phyloP scores from a whole-genome alignment of 2,888 invertebrate species.

The Poecilobothrus nobilitatus region DNA sequence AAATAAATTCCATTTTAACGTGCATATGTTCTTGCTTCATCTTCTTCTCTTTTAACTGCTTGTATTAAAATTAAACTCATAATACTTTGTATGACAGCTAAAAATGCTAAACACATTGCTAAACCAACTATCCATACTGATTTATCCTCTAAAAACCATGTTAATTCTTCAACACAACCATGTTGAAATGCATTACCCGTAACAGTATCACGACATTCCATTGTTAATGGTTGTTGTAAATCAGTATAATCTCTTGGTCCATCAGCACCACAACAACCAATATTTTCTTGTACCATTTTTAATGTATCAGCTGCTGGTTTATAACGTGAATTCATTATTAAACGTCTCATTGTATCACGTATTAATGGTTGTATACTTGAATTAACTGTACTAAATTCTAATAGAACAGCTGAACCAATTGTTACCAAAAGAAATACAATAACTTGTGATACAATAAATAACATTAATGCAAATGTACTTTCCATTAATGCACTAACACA shows the following conservation, averaged over 20 bases:
- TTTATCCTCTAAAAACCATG: slow-evolving; percentile 80
- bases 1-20: slow-evolving; percentile 29
- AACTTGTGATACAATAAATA: slow-evolving; percentile 58
- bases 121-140: slow-evolving; percentile 76
- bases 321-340: slow-evolving; percentile 70
- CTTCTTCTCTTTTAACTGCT: slow-evolving; percentile 68
- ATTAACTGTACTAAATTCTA: slow-evolving; percentile 72
- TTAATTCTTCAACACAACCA: slow-evolving; percentile 79
- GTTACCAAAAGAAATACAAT: slow-evolving; percentile 63
- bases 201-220: slow-evolving; percentile 76
- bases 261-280: slow-evolving; percentile 83
- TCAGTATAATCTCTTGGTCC: slow-evolving; percentile 75
- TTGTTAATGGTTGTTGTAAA: slow-evolving; percentile 68
- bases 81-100: slow-evolving; percentile 68
- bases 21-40: slow-evolving; percentile 50
- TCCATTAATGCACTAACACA: slow-evolving; percentile 77
- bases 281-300: slow-evolving; percentile 75
- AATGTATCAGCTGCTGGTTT: slow-evolving; percentile 59
- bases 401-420: slow-evolving; percentile 64
- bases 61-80: slow-evolving; percentile 62
- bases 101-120: slow-evolving; percentile 64
- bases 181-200: slow-evolving; percentile 83
- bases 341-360: slow-evolving; percentile 56
- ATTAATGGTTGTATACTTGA: slow-evolving; percentile 73
- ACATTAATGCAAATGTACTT: slow-evolving; percentile 55